Percentiles rank a stretch among this genome's conserved stretches.
phyloP scores from a whole-genome alignment of 2,888 invertebrate genomes.

The Gibbula magus region DNA sequence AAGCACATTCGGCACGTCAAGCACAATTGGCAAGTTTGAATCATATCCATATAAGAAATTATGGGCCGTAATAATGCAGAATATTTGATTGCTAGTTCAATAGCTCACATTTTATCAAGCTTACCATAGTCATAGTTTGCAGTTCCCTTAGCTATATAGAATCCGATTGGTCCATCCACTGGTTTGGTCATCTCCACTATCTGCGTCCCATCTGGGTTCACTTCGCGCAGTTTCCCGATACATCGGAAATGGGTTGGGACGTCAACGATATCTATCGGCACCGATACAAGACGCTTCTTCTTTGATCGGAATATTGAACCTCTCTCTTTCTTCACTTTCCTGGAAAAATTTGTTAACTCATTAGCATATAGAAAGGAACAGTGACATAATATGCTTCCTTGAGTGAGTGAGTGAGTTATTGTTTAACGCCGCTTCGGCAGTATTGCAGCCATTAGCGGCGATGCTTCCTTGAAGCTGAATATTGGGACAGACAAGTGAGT shows the following conservation, averaged over 20 bases:
- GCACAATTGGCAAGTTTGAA: no score
- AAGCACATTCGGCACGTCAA: no score
- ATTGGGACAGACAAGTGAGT: no score
- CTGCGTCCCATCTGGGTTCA: conserved; percentile 71
- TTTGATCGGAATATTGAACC: not conserved
- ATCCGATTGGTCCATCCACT: conserved; percentile 68
- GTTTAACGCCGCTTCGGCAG: no score
- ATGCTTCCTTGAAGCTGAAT: no score
- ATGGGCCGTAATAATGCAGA: no score
- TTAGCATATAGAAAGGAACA: not conserved
- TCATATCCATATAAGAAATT: no score
- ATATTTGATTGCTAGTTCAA: no score
- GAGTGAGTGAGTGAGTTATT: no score
- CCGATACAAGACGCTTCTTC: not conserved
- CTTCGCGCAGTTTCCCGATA: conserved; percentile 62
- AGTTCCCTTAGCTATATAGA: conserved; percentile 72
- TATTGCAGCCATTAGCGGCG: no score
- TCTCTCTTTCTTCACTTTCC: conserved; percentile 1
- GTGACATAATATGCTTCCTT: not conserved
- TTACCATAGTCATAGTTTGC: conserved; percentile 68
- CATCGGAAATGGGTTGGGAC: conserved; percentile 46
- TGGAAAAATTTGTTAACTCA: not conserved
- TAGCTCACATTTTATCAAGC: not conserved
- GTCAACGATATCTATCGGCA: conserved; percentile 29
- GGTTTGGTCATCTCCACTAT: conserved; percentile 67